A percentile compares a stretch with the other conserved stretches of the same genome.
These are phyloP conservation scores for Anaspis maculata DNA, from an alignment of 2,888 invertebrate genomes.

Conservation along the genomic window DNA sequence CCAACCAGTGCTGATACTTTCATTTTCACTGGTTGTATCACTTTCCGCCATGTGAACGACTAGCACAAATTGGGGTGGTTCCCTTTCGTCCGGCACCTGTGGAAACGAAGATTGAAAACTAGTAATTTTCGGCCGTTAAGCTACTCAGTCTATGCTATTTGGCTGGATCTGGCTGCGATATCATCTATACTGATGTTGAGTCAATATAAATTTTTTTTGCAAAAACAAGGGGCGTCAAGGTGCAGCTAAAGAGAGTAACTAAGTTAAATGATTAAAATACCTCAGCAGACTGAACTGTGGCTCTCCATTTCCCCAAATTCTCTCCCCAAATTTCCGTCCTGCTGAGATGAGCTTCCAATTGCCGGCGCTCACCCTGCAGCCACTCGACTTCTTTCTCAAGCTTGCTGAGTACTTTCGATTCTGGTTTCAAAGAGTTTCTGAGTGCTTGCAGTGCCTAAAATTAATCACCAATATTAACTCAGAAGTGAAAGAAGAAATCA, in stretches of 20 bases:
- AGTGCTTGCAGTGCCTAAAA: constrained; percentile 76
- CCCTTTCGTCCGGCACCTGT: constrained; percentile 44
- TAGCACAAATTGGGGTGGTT: constrained; percentile 62
- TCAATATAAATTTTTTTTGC: too few relatives aligned
- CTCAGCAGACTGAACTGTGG: constrained; percentile 75
- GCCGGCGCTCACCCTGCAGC: constrained; percentile 69
- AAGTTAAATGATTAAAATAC: too few relatives aligned
- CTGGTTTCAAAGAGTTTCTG: constrained; percentile 71
- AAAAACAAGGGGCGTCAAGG: too few relatives aligned
- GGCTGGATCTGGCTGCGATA: too few relatives aligned
- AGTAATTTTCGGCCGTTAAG: too few relatives aligned
- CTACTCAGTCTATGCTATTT: too few relatives aligned
- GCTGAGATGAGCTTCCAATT: constrained; percentile 75
- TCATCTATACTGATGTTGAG: too few relatives aligned
- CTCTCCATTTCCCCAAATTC: constrained; percentile 81
- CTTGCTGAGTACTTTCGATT: constrained; percentile 70
- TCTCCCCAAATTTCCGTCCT: constrained; percentile 87
- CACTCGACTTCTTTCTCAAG: constrained; percentile 79
- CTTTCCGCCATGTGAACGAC: constrained; percentile 69
- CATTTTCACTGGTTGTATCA: constrained; percentile 46
- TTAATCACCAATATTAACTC: too few relatives aligned
- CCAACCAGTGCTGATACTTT: constrained; percentile 57
- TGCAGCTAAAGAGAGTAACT: too few relatives aligned
- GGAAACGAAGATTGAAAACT: too few relatives aligned
- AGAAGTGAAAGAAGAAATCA: too few relatives aligned